Evolutionary conservation across 2,113 vertebrate species (phyloP).

Genomic region (Hemicordylus capensis): DNA sequence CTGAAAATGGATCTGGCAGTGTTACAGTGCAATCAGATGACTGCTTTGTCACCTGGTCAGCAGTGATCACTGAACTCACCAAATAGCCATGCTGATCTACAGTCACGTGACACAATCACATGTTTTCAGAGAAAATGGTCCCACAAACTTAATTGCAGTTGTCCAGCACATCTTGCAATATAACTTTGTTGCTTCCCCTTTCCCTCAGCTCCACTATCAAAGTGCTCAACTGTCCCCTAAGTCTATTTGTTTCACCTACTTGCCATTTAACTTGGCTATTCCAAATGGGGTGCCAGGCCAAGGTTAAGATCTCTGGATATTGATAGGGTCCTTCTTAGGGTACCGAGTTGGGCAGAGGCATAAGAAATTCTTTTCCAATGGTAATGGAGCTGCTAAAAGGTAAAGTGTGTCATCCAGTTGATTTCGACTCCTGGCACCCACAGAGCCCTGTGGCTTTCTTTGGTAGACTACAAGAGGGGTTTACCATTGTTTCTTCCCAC

Average conservation of each 20-base stretch:
- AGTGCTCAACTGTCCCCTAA: neutral
- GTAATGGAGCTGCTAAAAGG: no score
- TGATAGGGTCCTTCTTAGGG: neutral
- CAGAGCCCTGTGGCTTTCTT: no score
- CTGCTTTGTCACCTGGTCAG: constrained; percentile 1
- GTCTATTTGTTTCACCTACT: no score
- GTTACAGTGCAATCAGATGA: neutral
- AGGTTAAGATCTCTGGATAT: neutral
- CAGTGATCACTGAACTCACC: neutral
- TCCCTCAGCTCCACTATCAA: neutral
- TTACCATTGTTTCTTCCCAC: no score
- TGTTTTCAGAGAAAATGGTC: neutral
- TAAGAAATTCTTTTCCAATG: neutral
- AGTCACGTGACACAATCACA: neutral
- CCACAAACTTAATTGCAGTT: neutral
- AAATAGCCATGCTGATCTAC: neutral
- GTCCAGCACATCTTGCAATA: neutral
- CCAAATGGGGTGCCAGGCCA: neutral
- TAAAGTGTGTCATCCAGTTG: no score
- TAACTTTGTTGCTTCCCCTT: neutral
- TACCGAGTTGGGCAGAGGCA: neutral
- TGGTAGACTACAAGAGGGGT: no score
- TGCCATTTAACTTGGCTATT: neutral
- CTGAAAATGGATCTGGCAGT: neutral
- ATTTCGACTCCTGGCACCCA: no score